Evolutionary conservation across 2,113 vertebrate genomes (phyloP).

Genomic region (Pongo pygmaeus): DNA sequence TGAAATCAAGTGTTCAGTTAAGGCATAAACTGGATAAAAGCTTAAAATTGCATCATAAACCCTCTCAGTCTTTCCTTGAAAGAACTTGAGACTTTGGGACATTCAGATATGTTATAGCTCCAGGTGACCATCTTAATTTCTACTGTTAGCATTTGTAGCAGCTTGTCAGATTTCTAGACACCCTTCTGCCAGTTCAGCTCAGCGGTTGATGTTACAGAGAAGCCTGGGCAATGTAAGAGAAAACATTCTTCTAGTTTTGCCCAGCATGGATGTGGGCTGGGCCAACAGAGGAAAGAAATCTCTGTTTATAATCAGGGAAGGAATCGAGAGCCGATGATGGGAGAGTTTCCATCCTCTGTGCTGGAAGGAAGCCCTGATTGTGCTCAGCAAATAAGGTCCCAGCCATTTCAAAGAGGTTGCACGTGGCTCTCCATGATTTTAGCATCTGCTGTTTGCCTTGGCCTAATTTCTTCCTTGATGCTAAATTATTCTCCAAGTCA

Average conservation of each 20-base stretch:
- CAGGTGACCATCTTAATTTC: neutral
- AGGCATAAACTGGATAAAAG: neutral
- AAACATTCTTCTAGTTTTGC: slow-evolving; percentile 59
- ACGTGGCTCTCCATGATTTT: neutral
- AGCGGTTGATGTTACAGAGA: slow-evolving; percentile 66
- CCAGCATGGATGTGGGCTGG: slow-evolving; percentile 56
- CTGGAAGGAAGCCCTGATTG: neutral
- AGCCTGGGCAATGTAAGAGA: slow-evolving; percentile 70
- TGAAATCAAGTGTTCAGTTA: neutral
- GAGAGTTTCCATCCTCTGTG: slow-evolving; percentile 51
- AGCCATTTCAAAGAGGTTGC: neutral
- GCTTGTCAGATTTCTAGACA: neutral
- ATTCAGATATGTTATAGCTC: neutral
- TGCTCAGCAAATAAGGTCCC: neutral
- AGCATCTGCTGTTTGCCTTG: neutral
- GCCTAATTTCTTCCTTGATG: neutral
- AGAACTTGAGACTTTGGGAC: neutral
- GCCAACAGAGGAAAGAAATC: slow-evolving; percentile 5
- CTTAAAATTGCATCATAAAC: too few species aligned
- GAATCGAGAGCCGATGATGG: slow-evolving; percentile 39
- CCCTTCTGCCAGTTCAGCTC: slow-evolving; percentile 50
- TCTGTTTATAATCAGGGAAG: slow-evolving; percentile 58
- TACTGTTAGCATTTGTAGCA: neutral
- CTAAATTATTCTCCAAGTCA: slow-evolving; percentile 29
- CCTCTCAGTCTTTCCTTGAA: neutral